Evolutionary conservation across 2,888 invertebrate species (phyloP), one percentile per base, ranked within the genome.

Genomic region (Salticus scenicus): DNA sequence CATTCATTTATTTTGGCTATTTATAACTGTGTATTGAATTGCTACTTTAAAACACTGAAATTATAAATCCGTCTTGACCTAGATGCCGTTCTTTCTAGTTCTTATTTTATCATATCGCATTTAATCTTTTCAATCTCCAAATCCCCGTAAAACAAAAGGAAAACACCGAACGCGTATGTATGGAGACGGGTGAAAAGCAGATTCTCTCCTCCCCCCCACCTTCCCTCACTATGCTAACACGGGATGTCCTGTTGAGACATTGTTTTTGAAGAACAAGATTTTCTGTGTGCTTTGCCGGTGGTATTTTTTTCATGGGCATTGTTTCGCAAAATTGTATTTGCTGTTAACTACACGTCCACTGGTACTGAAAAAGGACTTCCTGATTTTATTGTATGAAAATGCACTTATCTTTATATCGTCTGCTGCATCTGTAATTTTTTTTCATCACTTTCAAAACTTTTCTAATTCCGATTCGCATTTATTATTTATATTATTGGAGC

Each of bases 351-450:
- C 14, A 2, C 17, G 2, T n/a, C 17, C 17, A 17, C 47, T 2
- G 17, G 17, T n/a, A 4, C 24, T 12, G 24, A 24, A 57, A 57
- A 5, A 14, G 4, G 17, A 57, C 24, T 57, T 57, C 57, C 57
- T 57, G 20, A 57, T n/a, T n/a, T 57, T 24, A 57, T 57, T 57
- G 57, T 57, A 47, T 47, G 42, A 47, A 47, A 47, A 47, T 47
- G 42, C 10, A 17, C 17, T 14, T 17, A 7, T 14, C 1, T 37
- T 10, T 37, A 10, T 37, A 10, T 37, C 10, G 37, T 10, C 37
- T 37, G 4, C 10, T 37, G 37, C 4, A 37, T 4, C 37, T 37
- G 37, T 10, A 37, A 37, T 37, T n/a, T n/a, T n/a, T n/a, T n/a
- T n/a, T n/a, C n/a, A n/a, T n/a, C n/a, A n/a, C n/a, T n/a, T n/a